A percentile compares a stretch with the other conserved stretches of the same genome.
These are phyloP conservation scores for Gonioctena quinquepunctata DNA, from an alignment of 1,140 invertebrate species.

Conservation along the genomic window DNA sequence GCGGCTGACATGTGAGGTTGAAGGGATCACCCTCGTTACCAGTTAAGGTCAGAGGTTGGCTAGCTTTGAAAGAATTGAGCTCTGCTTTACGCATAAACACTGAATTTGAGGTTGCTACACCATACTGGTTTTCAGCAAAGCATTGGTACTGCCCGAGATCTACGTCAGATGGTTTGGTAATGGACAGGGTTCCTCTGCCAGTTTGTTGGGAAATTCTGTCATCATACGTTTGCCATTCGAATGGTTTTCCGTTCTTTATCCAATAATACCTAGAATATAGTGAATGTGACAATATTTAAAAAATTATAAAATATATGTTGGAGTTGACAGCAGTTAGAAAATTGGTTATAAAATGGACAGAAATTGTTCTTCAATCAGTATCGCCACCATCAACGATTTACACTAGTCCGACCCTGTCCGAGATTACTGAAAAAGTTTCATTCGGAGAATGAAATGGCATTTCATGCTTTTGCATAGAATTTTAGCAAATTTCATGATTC, in stretches of 20 bases:
- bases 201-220: constrained; percentile 92
- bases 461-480: too few relatives aligned
- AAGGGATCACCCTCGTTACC: constrained; percentile 87
- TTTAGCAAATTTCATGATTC: too few relatives aligned
- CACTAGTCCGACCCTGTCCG: too few relatives aligned
- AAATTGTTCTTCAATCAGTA: too few relatives aligned
- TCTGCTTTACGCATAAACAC: constrained; percentile 95
- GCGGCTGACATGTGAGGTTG: constrained; percentile 84
- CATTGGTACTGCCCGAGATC: constrained; percentile 97
- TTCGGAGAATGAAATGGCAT: too few relatives aligned
- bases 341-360: too few relatives aligned
- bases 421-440: too few relatives aligned
- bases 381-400: too few relatives aligned
- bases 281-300: too few relatives aligned
- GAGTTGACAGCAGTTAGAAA: too few relatives aligned
- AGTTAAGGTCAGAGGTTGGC: constrained; percentile 61
- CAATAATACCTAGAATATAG: constrained; percentile 88
- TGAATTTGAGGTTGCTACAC: constrained; percentile 90
- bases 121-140: constrained; percentile 94
- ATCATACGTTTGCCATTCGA: constrained; percentile 88
- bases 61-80: constrained; percentile 87
- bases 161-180: constrained; percentile 85
- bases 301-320: too few relatives aligned
- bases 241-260: constrained; percentile 94
- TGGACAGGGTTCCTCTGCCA: constrained; percentile 87